Conservation (phyloP, 2,113 vertebrate species). For the Leptocoma aspasia region DNA sequence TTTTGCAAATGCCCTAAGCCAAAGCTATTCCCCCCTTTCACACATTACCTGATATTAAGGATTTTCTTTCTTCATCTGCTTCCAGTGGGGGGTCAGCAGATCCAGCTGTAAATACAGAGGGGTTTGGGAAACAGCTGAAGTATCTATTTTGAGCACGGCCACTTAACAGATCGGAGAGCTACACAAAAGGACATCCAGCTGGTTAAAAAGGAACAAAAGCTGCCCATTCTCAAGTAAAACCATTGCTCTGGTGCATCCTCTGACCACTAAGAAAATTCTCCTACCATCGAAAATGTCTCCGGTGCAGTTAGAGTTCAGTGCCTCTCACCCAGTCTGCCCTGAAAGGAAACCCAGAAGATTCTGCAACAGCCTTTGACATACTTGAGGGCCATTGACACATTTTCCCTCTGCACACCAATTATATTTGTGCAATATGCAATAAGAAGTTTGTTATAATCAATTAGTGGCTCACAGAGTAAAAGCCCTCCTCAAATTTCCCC, state of each 20-base stretch:
- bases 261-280: background rate
- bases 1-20: background rate
- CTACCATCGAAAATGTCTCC: background rate
- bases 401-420: background rate
- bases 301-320: background rate
- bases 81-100: background rate
- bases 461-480: background rate
- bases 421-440: background rate
- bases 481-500: background rate
- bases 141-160: background rate
- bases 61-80: background rate
- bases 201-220: background rate
- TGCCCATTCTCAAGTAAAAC: background rate
- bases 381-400: background rate
- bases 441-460: background rate
- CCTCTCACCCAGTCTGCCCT: background rate
- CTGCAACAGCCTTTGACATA: background rate
- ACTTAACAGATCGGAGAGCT: background rate
- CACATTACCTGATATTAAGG: background rate
- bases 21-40: background rate
- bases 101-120: background rate
- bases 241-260: background rate
- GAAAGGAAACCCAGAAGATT: background rate
- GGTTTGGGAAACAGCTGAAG: background rate
- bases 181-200: background rate